These are phyloP conservation scores for Scopus umbretta DNA, from an alignment of 2,113 vertebrate species.

Conservation along the genomic window DNA sequence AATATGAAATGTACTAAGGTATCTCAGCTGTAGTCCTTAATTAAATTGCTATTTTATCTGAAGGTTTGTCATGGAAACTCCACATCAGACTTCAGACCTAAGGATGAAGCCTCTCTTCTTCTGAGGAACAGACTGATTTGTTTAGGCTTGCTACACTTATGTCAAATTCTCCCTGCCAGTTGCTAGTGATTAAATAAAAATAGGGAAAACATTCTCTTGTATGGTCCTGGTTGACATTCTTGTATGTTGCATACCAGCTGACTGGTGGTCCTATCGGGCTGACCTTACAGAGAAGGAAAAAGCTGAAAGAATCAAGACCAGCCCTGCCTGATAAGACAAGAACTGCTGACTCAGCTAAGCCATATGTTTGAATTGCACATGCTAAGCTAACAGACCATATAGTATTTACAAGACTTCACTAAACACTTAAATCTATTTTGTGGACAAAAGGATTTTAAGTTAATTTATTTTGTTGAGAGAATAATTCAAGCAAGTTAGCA, in stretches of 20 bases:
- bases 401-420: conserved; percentile 66
- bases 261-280: background rate
- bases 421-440: conserved; percentile 69
- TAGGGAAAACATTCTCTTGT: background rate
- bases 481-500: conserved; percentile 73
- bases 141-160: background rate
- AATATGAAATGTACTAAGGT: background rate
- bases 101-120: background rate
- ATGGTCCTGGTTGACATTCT: background rate
- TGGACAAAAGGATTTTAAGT: conserved; percentile 73
- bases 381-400: conserved; percentile 47
- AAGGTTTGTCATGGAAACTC: conserved; percentile 28
- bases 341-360: background rate
- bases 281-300: background rate
- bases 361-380: conserved; percentile 33
- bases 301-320: background rate
- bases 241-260: background rate
- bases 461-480: conserved; percentile 72
- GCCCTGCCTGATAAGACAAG: background rate
- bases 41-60: conserved; percentile 14
- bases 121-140: background rate
- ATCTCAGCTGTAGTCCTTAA: background rate
- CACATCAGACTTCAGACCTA: background rate
- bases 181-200: background rate
- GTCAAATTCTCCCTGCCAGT: background rate